Base-by-base conservation (phyloP, 2,888 invertebrate genomes). In the Miltochrista miniata region DNA sequence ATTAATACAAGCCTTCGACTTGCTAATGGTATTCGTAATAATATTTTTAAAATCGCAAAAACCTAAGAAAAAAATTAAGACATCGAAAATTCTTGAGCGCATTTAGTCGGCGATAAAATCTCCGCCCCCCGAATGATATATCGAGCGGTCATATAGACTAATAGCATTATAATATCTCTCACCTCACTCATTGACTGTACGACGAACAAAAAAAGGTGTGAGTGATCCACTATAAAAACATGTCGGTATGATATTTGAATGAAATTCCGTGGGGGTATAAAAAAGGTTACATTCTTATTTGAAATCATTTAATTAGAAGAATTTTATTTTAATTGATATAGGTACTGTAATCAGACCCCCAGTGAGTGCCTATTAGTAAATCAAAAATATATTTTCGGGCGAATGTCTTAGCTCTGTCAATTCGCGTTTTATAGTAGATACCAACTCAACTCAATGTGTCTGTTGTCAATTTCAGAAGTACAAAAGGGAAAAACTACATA, bases 81-180 rank as follows among this genome's bases (percentile, higher is more conserved):
- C 83, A 81, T 86, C 79, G 69, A 83, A 48, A 81, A 87, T 85
- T 82, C 81, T 80, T 83, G 84, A 82, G 76, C 83, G 81, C 81
- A 82, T 89, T 90, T 87, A 84, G 74, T 68, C 72, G 78, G 51
- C 81, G 85, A 86, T 89, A 86, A 85, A 84, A 87, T 87, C 84
- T 78, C 81, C 80, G 82, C 84, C 81, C 76, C 76, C 65, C 64
- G 54, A 81, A 87, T 90, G 88, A 90, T 89, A 88, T 88, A 89
- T 87, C 72, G 82, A 73, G 68, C 74, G 69, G 68, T 74, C 80
- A 76, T 82, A 79, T 83, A 80, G 78, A 81, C 87, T 91, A 91
- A 91, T 90, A 88, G 88, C 87, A 68, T 88, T 91, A 89, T 90
- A 91, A 91, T 90, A 70, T 81, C 81, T 81, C 81, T 68, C 59